These are phyloP conservation scores for Arnoldichthys spilopterus DNA, from an alignment of 2,797 vertebrate species.

Conservation along the genomic window DNA sequence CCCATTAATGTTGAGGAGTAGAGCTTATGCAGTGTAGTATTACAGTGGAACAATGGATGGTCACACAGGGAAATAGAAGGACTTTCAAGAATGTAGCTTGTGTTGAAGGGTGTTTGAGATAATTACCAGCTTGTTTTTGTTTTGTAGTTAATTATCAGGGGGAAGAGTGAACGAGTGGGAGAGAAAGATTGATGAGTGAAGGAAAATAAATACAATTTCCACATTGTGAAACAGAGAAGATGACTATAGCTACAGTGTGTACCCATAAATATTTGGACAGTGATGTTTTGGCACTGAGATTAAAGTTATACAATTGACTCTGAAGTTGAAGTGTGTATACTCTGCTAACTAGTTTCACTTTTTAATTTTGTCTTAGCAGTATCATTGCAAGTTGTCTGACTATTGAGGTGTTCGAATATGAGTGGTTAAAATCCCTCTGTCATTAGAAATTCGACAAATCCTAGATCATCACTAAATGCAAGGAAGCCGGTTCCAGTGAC, in stretches of 20 bases:
- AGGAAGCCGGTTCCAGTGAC: no score
- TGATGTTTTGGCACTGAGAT: not conserved
- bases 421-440: no score
- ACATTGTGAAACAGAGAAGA: not conserved
- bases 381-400: no score
- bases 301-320: not conserved
- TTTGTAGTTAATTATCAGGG: slow-evolving; percentile 2
- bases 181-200: not conserved
- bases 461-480: no score
- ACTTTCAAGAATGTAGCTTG: not conserved
- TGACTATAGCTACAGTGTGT: not conserved
- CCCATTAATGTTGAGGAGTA: not conserved
- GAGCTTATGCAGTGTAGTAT: not conserved
- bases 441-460: no score
- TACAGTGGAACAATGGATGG: not conserved
- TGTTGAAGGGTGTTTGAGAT: not conserved
- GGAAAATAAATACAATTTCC: not conserved
- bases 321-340: no score
- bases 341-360: no score
- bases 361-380: no score
- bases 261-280: not conserved
- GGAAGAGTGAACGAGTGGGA: not conserved
- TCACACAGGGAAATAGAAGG: not conserved
- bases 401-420: no score
- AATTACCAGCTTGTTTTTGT: not conserved